These are phyloP conservation scores for Heterotilapia buettikoferi DNA, from an alignment of 2,113 vertebrate species.

Conservation along the genomic window DNA sequence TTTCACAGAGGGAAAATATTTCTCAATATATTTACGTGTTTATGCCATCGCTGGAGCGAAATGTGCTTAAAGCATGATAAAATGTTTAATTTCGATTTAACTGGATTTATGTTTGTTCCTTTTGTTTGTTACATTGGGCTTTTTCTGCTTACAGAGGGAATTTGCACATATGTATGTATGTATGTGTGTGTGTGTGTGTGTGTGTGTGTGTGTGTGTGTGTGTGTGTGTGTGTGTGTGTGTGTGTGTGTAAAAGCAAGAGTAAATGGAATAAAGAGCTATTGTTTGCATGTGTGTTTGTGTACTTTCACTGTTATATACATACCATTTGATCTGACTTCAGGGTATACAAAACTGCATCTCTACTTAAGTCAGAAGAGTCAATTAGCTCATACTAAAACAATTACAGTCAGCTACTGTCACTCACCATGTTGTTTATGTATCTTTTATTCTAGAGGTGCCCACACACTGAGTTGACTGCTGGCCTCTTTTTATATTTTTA, in stretches of 20 bases:
- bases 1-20: conserved; percentile 55
- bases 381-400: neutral
- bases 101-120: conserved; percentile 37
- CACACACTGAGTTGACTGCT: neutral
- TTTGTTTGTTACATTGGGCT: conserved; percentile 31
- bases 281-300: conserved; percentile 15
- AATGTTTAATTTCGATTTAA: conserved; percentile 56
- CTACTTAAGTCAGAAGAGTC: neutral
- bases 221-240: neutral
- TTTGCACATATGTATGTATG: neutral
- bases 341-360: neutral
- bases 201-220: neutral
- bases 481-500: neutral
- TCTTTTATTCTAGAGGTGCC: neutral
- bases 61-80: conserved; percentile 62
- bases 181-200: neutral
- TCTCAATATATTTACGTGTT: conserved; percentile 53
- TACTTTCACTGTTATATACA: neutral
- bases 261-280: conserved; percentile 21
- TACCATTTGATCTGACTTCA: neutral
- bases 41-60: conserved; percentile 39
- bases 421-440: neutral
- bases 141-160: neutral
- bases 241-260: neutral
- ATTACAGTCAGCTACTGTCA: neutral